Percentiles rank a stretch among this genome's conserved stretches.
These are phyloP conservation scores for Ceratothoa steindachneri DNA, from an alignment of 2,888 invertebrate species.

Conservation along the genomic window DNA sequence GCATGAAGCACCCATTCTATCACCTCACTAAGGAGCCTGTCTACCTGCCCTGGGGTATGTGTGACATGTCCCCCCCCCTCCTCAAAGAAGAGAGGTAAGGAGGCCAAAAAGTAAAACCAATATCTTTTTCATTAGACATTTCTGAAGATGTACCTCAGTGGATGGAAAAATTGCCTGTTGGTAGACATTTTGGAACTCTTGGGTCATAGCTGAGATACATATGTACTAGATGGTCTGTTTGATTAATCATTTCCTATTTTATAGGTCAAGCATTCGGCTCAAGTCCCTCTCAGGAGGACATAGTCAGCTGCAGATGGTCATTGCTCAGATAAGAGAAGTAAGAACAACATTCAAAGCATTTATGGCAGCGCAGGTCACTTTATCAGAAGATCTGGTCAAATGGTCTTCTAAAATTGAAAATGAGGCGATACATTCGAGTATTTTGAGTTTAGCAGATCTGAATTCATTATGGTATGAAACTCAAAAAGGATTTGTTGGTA, in stretches of 20 bases:
- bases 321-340: conserved; percentile 57
- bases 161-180: too few relatives aligned
- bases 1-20: too few relatives aligned
- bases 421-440: conserved; percentile 56
- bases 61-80: too few relatives aligned
- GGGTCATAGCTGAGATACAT: too few relatives aligned
- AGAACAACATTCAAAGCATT: conserved; percentile 55
- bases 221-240: too few relatives aligned
- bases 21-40: too few relatives aligned
- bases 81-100: too few relatives aligned
- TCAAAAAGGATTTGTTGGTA: conserved; percentile 56
- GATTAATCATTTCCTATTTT: conserved; percentile 26
- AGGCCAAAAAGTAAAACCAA: too few relatives aligned
- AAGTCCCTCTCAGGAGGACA: conserved; percentile 55
- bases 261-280: conserved; percentile 56
- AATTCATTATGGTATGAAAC: conserved; percentile 56
- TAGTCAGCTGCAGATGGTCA: conserved; percentile 55
- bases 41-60: too few relatives aligned
- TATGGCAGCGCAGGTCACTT: conserved; percentile 55
- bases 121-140: too few relatives aligned
- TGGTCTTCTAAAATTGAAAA: conserved; percentile 54
- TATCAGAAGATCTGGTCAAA: conserved; percentile 55
- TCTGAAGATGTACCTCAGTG: too few relatives aligned
- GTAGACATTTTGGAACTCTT: too few relatives aligned
- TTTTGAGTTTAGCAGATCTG: conserved; percentile 55